Evolutionary conservation across 2,797 vertebrate genomes (phyloP).

Genomic region (Clarias fuscus): DNA sequence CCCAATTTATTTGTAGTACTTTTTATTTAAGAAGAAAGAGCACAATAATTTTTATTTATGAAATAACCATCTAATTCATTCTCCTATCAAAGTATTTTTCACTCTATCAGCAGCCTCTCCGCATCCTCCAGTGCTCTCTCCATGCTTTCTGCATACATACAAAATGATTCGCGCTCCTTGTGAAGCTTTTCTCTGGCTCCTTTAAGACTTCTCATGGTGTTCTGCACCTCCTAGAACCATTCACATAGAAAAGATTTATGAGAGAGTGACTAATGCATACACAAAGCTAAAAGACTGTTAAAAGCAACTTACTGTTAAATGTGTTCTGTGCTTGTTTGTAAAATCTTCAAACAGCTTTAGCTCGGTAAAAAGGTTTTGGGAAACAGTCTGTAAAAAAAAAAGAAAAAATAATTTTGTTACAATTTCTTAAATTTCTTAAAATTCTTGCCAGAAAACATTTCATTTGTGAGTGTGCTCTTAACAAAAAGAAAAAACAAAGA

Average conservation of each 20-base stretch:
- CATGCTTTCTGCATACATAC: conserved; percentile 65
- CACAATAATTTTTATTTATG: background rate
- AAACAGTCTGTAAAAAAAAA: conserved; percentile 66
- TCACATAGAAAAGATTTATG: background rate
- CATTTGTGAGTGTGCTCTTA: background rate
- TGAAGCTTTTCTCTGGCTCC: conserved; percentile 60
- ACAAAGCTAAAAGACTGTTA: background rate
- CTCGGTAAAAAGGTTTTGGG: conserved; percentile 67
- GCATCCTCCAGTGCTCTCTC: conserved; percentile 70
- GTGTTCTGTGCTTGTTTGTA: conserved; percentile 62
- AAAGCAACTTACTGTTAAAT: conserved; percentile 65
- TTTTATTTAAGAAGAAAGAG: background rate
- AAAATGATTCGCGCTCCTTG: conserved; percentile 67
- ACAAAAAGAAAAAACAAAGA: too few relatives aligned
- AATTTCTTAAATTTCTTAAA: background rate
- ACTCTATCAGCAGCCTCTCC: conserved; percentile 66
- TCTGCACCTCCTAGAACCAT: conserved; percentile 67
- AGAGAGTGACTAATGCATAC: background rate
- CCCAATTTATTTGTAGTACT: background rate
- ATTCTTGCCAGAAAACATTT: background rate
- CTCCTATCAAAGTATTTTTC: background rate
- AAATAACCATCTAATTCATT: background rate
- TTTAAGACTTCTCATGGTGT: conserved; percentile 59
- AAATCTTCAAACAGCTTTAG: conserved; percentile 64
- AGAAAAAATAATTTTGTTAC: background rate